Evolutionary conservation across 2,113 vertebrate genomes (phyloP).

Genomic region (Desmodus rotundus): DNA sequence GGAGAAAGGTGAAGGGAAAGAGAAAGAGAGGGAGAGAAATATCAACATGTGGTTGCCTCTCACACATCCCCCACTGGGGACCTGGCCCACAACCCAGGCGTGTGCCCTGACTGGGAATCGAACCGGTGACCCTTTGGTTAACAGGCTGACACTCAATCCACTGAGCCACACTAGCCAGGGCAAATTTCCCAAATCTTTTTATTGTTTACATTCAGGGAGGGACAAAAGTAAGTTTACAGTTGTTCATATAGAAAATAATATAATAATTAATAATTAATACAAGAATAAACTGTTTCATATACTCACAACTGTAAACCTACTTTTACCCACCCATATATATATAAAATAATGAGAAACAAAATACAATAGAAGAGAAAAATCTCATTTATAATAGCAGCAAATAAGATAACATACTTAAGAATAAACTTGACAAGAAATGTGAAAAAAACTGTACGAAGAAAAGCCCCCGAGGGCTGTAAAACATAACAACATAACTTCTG

Average conservation of each 20-base stretch:
- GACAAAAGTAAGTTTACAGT: neutral
- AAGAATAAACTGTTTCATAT: neutral
- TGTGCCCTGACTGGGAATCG: no score
- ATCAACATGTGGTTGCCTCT: no score
- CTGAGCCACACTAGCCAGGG: no score
- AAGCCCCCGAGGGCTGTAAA: neutral
- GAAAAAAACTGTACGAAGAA: neutral
- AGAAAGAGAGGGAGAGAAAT: no score
- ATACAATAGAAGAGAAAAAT: neutral
- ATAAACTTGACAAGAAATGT: constrained; percentile 6
- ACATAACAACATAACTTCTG: neutral
- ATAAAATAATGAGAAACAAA: neutral
- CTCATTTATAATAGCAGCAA: neutral
- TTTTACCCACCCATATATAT: neutral
- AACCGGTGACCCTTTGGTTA: no score
- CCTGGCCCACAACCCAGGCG: no score
- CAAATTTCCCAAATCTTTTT: neutral
- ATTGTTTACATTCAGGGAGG: neutral
- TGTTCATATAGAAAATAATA: neutral
- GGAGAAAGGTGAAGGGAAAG: no score
- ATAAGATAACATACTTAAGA: neutral
- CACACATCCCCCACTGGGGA: no score
- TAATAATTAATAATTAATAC: neutral
- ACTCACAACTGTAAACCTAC: neutral
- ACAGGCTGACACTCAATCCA: no score